These are phyloP conservation scores for Sardinella longiceps DNA, from an alignment of 2,797 vertebrate species.

Conservation along the genomic window DNA sequence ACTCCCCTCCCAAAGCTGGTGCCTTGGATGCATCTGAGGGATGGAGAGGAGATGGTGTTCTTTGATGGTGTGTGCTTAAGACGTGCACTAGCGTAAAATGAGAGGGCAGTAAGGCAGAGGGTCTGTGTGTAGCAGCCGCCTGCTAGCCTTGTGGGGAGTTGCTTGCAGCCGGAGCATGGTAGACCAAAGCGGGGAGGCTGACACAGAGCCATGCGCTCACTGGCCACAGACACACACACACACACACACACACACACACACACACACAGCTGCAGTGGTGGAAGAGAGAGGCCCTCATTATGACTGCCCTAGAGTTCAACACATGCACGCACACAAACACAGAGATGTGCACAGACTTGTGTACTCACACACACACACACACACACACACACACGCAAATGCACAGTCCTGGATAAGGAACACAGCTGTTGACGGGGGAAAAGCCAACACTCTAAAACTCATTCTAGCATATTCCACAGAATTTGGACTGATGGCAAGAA, in stretches of 20 bases:
- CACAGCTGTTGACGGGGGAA: background rate
- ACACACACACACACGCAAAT: background rate
- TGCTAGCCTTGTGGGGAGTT: background rate
- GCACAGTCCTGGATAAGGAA: background rate
- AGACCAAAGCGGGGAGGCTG: background rate
- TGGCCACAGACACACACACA: slow-evolving; percentile 1
- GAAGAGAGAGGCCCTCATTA: background rate
- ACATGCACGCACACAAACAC: background rate
- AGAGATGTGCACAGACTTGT: background rate
- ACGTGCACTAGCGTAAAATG: background rate
- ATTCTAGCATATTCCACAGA: slow-evolving; percentile 1
- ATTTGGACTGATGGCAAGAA: background rate
- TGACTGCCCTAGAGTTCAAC: background rate
- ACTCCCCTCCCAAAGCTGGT: background rate
- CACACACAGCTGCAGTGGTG: background rate
- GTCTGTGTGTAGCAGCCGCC: background rate
- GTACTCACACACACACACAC: background rate
- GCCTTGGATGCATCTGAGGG: background rate
- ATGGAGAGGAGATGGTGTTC: background rate
- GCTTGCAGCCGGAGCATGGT: background rate
- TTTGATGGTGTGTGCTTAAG: background rate
- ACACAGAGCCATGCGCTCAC: background rate
- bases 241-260: slow-evolving; percentile 3
- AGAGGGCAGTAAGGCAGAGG: background rate
- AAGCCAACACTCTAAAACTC: background rate